phyloP scores from a whole-genome alignment of 2,797 vertebrate species.

The Sphenopsis melanotis region DNA sequence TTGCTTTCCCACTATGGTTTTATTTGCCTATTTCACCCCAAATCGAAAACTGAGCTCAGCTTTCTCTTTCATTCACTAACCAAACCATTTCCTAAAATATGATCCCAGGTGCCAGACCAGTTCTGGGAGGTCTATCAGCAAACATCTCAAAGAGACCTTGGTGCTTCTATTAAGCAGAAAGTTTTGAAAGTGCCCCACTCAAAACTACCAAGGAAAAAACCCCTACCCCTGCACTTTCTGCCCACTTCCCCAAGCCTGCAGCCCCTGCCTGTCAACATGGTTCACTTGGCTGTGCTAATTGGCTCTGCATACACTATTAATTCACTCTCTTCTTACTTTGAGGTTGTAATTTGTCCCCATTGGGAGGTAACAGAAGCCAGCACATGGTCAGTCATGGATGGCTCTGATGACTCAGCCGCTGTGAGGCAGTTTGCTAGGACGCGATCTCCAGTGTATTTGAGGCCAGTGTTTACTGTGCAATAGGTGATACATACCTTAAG shows the following conservation, averaged over 20 bases:
- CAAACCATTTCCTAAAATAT: not conserved
- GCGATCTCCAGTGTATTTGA: not conserved
- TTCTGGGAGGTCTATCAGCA: not conserved
- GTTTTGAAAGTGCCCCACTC: not conserved
- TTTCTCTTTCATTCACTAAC: not conserved
- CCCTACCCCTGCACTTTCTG: not conserved
- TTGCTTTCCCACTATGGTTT: not conserved
- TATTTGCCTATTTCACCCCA: not conserved
- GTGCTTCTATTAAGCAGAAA: not conserved
- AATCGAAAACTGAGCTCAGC: not conserved
- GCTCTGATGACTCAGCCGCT: not conserved
- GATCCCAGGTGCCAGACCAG: not conserved
- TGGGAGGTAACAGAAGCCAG: slow-evolving; percentile 20
- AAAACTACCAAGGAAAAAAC: not conserved
- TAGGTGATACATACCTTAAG: fast-evolving
- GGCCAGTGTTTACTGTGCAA: not conserved
- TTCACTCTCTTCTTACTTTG: not conserved
- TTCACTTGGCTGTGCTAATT: not conserved
- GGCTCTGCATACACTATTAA: not conserved
- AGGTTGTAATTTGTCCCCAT: slow-evolving; percentile 22
- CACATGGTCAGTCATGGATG: not conserved
- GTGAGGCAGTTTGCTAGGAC: not conserved
- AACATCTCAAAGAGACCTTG: not conserved
- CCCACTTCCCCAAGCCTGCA: not conserved
- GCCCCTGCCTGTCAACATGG: not conserved